Evolutionary conservation across 30 jellyfish, hydroid and myxozoan genomes (phyloP).

Genomic region (Catostylus mosaicus): DNA sequence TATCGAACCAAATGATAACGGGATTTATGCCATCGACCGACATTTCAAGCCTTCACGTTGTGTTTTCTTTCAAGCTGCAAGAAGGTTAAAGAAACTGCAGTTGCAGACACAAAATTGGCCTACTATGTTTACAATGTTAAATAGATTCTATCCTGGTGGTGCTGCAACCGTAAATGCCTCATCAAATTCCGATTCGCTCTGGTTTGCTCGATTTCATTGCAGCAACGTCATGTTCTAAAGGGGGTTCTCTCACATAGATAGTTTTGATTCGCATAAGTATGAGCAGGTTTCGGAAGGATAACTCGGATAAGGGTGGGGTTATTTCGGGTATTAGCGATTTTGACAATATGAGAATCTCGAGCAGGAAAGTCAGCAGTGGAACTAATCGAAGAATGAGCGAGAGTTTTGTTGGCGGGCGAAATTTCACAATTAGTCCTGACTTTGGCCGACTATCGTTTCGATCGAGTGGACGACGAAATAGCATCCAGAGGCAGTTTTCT

Average conservation of each 20-base stretch:
- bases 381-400: constrained; percentile 50
- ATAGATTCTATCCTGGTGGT: no score
- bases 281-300: neutral
- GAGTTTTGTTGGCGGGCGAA: constrained; percentile 12
- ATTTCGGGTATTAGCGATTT: neutral
- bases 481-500: constrained; percentile 67
- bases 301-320: constrained; percentile 3
- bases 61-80: no score
- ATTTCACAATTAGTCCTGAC: constrained; percentile 11
- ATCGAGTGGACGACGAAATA: constrained; percentile 40
- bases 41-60: neutral
- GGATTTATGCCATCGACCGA: neutral
- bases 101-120: no score
- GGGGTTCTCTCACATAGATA: no score
- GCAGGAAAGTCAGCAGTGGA: constrained; percentile 11
- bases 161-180: no score
- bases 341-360: constrained; percentile 35
- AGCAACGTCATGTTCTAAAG: no score
- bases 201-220: no score
- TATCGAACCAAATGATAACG: neutral
- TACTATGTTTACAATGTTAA: no score
- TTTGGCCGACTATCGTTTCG: constrained; percentile 6
- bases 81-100: no score
- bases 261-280: neutral
- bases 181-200: no score